phyloP scores from a whole-genome alignment of 1,140 invertebrate species.

The Drosophila neocordata region DNA sequence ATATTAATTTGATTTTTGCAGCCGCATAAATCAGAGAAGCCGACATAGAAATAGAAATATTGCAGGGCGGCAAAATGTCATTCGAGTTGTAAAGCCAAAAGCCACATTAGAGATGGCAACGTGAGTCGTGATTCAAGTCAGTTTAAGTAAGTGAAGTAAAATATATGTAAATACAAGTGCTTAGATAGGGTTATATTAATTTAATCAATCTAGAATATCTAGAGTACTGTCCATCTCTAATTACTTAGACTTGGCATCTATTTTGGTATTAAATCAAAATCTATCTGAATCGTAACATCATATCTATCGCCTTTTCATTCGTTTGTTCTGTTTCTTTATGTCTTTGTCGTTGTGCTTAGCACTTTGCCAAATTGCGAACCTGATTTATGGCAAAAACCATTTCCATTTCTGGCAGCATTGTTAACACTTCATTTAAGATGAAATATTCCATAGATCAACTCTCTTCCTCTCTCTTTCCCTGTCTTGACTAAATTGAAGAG shows the following conservation, averaged over 20 bases:
- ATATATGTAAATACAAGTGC: too few relatives aligned
- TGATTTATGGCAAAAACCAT: slow-evolving; percentile 10
- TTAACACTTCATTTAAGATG: slow-evolving; percentile 22
- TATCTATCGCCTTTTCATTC: too few relatives aligned
- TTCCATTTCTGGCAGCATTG: slow-evolving; percentile 14
- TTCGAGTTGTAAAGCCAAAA: not conserved
- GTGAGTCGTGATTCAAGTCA: not conserved
- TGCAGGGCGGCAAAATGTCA: not conserved
- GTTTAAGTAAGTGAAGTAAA: too few relatives aligned
- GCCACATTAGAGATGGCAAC: not conserved
- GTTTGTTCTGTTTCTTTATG: not conserved
- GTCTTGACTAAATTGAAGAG: not conserved
- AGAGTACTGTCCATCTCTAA: slow-evolving; percentile 4
- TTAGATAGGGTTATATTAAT: too few relatives aligned
- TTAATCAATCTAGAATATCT: too few relatives aligned
- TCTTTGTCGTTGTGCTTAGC: not conserved
- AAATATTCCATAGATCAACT: slow-evolving; percentile 13
- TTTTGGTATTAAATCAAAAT: slow-evolving; percentile 8
- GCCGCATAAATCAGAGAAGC: slow-evolving; percentile 1
- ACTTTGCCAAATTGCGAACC: slow-evolving; percentile 19
- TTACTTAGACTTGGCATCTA: not conserved
- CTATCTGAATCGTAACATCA: not conserved
- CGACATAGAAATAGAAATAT: not conserved
- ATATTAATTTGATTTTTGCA: slow-evolving; percentile 26
- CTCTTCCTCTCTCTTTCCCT: not conserved